A percentile compares a stretch with the other conserved stretches of the same genome.
Evolutionary conservation across 2,797 vertebrate species (phyloP).

Genomic region (Chrosomus eos): DNA sequence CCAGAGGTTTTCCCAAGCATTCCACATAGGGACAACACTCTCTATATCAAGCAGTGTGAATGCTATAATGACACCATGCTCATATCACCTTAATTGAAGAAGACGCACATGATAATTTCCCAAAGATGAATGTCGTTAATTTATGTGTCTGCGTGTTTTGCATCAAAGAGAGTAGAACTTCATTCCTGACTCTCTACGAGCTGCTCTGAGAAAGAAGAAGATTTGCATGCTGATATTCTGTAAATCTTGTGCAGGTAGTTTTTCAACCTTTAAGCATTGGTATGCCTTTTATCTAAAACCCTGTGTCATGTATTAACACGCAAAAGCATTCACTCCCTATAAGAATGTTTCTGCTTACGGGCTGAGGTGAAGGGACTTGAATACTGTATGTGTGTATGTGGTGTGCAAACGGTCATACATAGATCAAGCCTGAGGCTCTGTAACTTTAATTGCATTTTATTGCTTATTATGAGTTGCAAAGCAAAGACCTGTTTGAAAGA

Average conservation of each 20-base stretch:
- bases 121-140: background rate
- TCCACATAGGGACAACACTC: background rate
- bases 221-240: slow-evolving; percentile 5
- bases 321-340: slow-evolving; percentile 7
- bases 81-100: background rate
- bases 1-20: slow-evolving; percentile 3
- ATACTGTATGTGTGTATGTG: background rate
- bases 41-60: background rate
- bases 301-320: slow-evolving; percentile 38
- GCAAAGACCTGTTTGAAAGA: background rate
- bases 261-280: slow-evolving; percentile 5
- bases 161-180: slow-evolving; percentile 7
- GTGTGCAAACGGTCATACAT: background rate
- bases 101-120: background rate
- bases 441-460: slow-evolving; percentile 11
- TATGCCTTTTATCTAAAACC: slow-evolving; percentile 34
- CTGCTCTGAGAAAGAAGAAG: background rate
- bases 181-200: background rate
- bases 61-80: background rate
- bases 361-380: slow-evolving; percentile 19
- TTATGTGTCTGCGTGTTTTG: slow-evolving; percentile 2
- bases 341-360: slow-evolving; percentile 44
- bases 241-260: background rate
- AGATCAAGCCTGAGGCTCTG: slow-evolving; percentile 1
- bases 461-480: background rate